Base-by-base conservation (phyloP, 2,888 invertebrate species). In the Epistrophe eligans region DNA sequence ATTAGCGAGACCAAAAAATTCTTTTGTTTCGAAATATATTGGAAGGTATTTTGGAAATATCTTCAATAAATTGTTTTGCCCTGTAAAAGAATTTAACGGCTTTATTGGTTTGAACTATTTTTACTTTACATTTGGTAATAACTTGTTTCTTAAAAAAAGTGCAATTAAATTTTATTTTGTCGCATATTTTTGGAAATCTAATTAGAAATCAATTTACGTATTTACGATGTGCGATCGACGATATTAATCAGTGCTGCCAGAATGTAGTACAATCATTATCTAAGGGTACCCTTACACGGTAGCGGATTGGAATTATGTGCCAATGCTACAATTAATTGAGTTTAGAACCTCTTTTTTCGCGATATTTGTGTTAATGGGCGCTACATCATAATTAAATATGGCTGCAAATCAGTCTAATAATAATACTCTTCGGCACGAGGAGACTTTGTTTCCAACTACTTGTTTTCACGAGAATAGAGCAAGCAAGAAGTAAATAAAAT, bases 201-300 rank as follows among this genome's bases (percentile, higher is more conserved):
- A 55, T 70, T 28, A 70, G 55, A 70, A 70, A 70, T 17, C 55
- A 38, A 67, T 52, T 67, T 67, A 58, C 35, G 57, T 58, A 58
- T 58, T 60, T 60, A 70, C 70, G 70, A 70, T 70, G 19, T 70
- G n/a, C 40, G 70, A 70, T 70, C 70, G n/a, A 70, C 67, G 57
- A 66, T 58, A 35, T 40, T 19, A 45, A 50, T n/a, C 10, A 17
- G 60, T 66, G 66, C 28, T 64, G 67, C 74, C 74, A 55, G 48
- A 60, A 15, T 66, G 15, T 19, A 6, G 15, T 19, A 6, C 11
- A 17, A 9, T 50, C 24, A 4, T n/a, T 40, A 11, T 62, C 11
- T 70, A 9, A 70, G n/a, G 67, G 15, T 0, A 8, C 19, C 17
- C 8, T 10, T 13, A 52, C 38, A 52, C 67, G 64, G 9, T 4